Evolutionary conservation across 1,140 invertebrate species (phyloP), one percentile per base, ranked within the genome.

Genomic region (Helicoverpa armigera): DNA sequence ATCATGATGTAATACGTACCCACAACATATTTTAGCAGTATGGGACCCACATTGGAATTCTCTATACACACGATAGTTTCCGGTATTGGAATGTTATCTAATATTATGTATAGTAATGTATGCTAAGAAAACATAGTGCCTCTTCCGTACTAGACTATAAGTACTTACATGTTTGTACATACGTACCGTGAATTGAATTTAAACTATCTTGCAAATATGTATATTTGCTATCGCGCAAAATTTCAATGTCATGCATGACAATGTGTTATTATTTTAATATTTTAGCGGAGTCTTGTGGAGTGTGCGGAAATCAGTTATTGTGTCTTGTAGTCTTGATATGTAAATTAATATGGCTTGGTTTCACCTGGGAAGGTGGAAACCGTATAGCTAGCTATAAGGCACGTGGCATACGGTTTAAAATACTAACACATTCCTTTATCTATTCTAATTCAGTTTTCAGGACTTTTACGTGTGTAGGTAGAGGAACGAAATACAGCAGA

Each of bases 101-200:
- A 53, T 72, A 72, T 54, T 54, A 72, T 29, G 23, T n/a, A 72
- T 54, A 54, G 50, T 72, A 72, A 72, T 72, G 16, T 72, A 72
- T 54, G 69, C 50, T 54, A 23, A 29, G 13, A 72, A 72, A 72
- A 72, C 69, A 54, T 54, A 14, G 35, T 53, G 13, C 35, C 14
- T 54, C 50, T 54, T 72, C 69, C 69, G 69, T 54, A 72, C 23
- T 72, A 53, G 23, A 67, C 54, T 56, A 56, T 16, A 56, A n/a
- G 18, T 60, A 60, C 56, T 7, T 60, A 60, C 58, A 53, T 72
- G 13, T 72, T 50, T 13, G 65, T 14, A 63, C 29, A 35, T 72
- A 72, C 65, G 23, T 67, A 67, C 48, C 69, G 69, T 53, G 69
- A 14, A 18, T 31, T 31, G 69, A 72, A 72, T 72, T 23, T n/a